Conservation (phyloP, 2,113 vertebrate genomes). For the Rhinoderma darwinii region DNA sequence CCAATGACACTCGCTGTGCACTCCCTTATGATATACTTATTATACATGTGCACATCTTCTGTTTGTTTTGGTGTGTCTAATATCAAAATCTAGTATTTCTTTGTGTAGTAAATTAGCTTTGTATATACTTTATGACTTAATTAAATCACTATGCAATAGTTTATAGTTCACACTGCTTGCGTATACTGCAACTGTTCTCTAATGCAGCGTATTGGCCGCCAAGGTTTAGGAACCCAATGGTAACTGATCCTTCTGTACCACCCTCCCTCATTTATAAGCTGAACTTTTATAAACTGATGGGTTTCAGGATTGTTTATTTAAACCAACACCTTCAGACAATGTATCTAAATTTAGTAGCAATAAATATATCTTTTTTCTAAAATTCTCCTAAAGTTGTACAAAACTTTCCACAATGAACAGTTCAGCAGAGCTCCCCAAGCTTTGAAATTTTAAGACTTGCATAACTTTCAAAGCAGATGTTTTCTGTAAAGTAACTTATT, state of each 20-base stretch:
- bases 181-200: too few species aligned
- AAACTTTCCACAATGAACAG: background rate
- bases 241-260: background rate
- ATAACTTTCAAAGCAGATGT: constrained; percentile 32
- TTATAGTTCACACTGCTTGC: too few species aligned
- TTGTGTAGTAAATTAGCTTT: too few species aligned
- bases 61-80: too few species aligned
- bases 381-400: background rate
- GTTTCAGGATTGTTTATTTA: background rate
- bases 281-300: background rate
- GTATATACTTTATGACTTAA: too few species aligned
- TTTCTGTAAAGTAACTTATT: constrained; percentile 47
- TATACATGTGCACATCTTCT: too few species aligned
- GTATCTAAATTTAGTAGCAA: background rate
- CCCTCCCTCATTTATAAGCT: background rate
- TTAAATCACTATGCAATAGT: too few species aligned
- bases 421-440: background rate
- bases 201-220: too few species aligned
- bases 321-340: background rate
- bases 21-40: too few species aligned
- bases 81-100: too few species aligned
- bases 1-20: too few species aligned
- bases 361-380: background rate
- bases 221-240: background rate
- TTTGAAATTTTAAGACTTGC: constrained; percentile 12